A percentile compares a stretch with the other conserved stretches of the same genome.
phyloP scores from a whole-genome alignment of 2,113 vertebrate genomes.

The Sinocyclocheilus grahami region DNA sequence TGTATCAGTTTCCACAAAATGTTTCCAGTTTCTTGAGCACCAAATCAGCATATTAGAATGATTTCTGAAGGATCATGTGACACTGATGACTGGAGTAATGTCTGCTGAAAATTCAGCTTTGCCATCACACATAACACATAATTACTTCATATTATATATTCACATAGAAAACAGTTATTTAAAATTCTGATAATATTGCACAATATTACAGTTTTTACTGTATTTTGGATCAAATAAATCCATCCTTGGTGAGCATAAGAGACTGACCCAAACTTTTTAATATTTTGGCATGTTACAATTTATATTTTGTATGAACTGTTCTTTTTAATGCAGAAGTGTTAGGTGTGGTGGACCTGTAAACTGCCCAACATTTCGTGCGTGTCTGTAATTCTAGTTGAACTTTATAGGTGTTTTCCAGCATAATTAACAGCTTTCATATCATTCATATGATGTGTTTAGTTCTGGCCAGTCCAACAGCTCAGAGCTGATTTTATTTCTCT shows the following conservation, averaged over 20 bases:
- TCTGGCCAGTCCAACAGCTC: conserved; percentile 11
- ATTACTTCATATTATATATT: background rate
- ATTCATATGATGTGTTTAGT: conserved; percentile 23
- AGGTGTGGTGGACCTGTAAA: conserved; percentile 6
- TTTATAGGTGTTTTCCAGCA: conserved; percentile 20
- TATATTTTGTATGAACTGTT: background rate
- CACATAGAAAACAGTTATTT: background rate
- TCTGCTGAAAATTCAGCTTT: background rate
- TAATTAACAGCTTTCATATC: conserved; percentile 38
- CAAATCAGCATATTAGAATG: background rate
- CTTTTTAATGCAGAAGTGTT: background rate
- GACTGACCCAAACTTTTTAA: background rate
- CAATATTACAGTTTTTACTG: background rate
- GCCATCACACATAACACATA: background rate
- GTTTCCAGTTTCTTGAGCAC: background rate
- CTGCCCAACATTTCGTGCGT: background rate
- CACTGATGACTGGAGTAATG: background rate
- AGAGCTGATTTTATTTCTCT: conserved; percentile 27
- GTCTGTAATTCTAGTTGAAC: background rate
- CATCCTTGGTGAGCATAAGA: background rate
- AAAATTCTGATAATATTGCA: background rate
- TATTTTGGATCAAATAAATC: background rate
- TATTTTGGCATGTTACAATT: background rate
- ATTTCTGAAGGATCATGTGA: background rate
- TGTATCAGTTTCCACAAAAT: background rate